phyloP scores from a whole-genome alignment of 2,888 invertebrate genomes.

The Reticulitermes lucifugus region DNA sequence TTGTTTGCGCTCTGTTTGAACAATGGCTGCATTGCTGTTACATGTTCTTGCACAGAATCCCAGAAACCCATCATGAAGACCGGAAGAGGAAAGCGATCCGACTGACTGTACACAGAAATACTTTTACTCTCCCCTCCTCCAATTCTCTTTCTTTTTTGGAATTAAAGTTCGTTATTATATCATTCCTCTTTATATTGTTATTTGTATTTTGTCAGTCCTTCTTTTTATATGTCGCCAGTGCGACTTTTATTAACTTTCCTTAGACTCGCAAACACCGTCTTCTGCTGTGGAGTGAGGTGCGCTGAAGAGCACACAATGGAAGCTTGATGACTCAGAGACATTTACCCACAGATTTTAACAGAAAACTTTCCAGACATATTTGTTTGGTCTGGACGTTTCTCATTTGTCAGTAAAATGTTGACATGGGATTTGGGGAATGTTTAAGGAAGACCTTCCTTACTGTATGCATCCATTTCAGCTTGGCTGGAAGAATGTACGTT shows the following conservation, averaged over 20 bases:
- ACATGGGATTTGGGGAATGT: background rate
- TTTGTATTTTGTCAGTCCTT: constrained; percentile 12
- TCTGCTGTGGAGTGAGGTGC: constrained; percentile 9
- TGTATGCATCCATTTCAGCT: too few relatives aligned
- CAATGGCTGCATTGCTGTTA: background rate
- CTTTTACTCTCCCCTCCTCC: background rate
- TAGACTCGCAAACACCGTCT: background rate
- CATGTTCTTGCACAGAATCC: background rate
- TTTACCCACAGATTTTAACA: background rate
- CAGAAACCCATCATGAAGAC: background rate
- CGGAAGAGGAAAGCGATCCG: constrained; percentile 20
- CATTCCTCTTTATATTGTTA: constrained; percentile 22
- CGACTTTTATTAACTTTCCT: constrained; percentile 36
- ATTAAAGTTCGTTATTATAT: constrained; percentile 40
- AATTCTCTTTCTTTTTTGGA: constrained; percentile 2
- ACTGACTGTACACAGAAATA: constrained; percentile 14
- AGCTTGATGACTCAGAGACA: background rate
- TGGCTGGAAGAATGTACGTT: too few relatives aligned
- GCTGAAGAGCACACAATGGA: background rate
- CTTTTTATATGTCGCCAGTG: constrained; percentile 4
- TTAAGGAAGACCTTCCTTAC: background rate
- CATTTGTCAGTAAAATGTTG: background rate
- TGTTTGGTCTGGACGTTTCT: background rate
- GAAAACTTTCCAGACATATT: background rate
- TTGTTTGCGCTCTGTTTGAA: constrained; percentile 28